Evolutionary conservation across 2,113 vertebrate genomes (phyloP).

Genomic region (Hippocampus guttulatus): DNA sequence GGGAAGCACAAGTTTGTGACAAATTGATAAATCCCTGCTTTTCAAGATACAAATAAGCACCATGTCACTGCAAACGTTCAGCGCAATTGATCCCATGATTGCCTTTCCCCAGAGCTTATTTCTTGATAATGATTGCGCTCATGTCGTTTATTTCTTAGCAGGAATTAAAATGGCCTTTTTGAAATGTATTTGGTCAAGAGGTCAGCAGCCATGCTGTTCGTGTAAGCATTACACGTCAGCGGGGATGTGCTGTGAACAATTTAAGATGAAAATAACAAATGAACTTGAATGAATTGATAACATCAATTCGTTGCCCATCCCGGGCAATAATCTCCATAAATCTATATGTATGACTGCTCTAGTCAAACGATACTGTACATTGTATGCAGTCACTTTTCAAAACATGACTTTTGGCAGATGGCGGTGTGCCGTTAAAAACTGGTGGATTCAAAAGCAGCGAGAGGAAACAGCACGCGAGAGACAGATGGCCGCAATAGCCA

Average conservation of each 20-base stretch:
- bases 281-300: neutral
- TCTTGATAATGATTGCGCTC: neutral
- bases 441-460: neutral
- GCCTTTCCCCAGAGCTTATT: neutral
- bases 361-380: neutral
- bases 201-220: neutral
- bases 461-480: neutral
- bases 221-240: too few species aligned
- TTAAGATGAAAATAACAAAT: neutral
- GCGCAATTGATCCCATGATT: neutral
- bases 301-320: neutral
- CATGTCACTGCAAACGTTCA: neutral
- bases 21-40: neutral
- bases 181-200: neutral
- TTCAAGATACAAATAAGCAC: neutral
- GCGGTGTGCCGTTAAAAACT: too few species aligned
- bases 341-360: neutral
- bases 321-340: neutral
- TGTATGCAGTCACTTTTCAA: neutral
- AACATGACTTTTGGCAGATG: conserved; percentile 5
- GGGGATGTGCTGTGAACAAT: neutral
- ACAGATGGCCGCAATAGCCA: conserved; percentile 4
- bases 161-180: neutral
- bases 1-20: neutral
- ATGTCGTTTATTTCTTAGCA: neutral